phyloP scores from a whole-genome alignment of 2,888 invertebrate species.

The Fragum fragum region DNA sequence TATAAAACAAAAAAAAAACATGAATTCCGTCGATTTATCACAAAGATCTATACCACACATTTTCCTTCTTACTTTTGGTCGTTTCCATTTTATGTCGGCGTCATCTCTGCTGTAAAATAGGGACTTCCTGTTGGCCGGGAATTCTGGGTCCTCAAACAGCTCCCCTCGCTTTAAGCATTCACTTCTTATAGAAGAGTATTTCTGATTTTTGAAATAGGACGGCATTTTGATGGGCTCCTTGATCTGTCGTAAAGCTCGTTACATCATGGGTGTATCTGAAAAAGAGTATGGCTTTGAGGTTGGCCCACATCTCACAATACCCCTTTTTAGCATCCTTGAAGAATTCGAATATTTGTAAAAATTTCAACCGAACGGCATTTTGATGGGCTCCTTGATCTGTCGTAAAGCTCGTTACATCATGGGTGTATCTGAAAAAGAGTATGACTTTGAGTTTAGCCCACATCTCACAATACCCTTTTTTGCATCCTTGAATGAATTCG shows the following conservation, averaged over 20 bases:
- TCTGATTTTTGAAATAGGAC: slow-evolving; percentile 77
- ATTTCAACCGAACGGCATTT: slow-evolving; percentile 75
- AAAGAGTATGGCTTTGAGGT: too few relatives aligned
- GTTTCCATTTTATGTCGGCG: slow-evolving; percentile 94
- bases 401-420: neutral
- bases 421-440: neutral
- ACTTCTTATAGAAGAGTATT: slow-evolving; percentile 78
- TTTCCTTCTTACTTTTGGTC: slow-evolving; percentile 92
- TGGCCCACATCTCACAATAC: too few relatives aligned
- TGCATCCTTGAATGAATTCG: neutral
- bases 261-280: neutral
- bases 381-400: neutral
- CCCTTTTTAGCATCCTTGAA: too few relatives aligned
- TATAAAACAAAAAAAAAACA: too few relatives aligned
- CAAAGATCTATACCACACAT: too few relatives aligned
- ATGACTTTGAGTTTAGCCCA: too few relatives aligned
- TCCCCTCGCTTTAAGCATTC: slow-evolving; percentile 91
- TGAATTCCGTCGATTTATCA: too few relatives aligned
- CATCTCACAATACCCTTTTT: too few relatives aligned
- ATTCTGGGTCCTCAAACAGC: slow-evolving; percentile 96
- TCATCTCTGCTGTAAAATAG: slow-evolving; percentile 94
- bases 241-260: neutral
- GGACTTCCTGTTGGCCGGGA: slow-evolving; percentile 93
- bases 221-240: slow-evolving; percentile 67
- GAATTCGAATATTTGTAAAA: slow-evolving; percentile 78